Evolutionary conservation across 2,797 vertebrate species (phyloP), one percentile per base, ranked within the genome.

Genomic region (Hirundo rustica): DNA sequence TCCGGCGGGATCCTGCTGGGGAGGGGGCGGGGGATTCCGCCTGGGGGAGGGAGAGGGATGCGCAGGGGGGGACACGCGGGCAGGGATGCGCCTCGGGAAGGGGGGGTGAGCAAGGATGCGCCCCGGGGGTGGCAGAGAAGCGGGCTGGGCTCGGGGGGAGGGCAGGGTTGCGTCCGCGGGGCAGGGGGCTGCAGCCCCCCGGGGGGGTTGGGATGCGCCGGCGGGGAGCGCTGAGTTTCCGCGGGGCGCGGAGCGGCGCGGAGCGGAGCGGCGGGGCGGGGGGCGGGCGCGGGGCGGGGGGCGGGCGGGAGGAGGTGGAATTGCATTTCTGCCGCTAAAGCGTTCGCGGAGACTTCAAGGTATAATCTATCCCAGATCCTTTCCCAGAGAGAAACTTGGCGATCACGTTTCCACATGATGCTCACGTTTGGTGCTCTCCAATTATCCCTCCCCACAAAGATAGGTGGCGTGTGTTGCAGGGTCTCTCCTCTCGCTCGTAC

Each of bases 381-480:
- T 98, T 98, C 98, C 97, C 98, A 98, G 97, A 98, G 98, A 97
- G 97, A 98, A 98, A 98, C 98, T 98, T 98, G 97, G 98, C 98
- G 98, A 98, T 98, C 98, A 98, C 98, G 98, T 98, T 98, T 98
- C 98, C 98, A 98, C 98, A 99, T 99, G 99, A 99, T 99, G 99
- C 99, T 99, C 99, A 99, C 99, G 99, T 99, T 99, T 98, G 98
- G 98, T 98, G 98, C 98, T 98, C 98, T 98, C 98, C 99, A 99
- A 99, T 99, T 99, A 99, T 99, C 99, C 99, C 99, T 99, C 98
- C 98, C 98, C 98, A 99, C 98, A 99, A 99, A 99, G 99, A 99
- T 99, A 99, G 99, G 99, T 99, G 99, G 99, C 99, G 99, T 98
- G 99, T 99, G 99, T 99, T 98, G 98, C 99, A 99, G 99, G 98